Evolutionary conservation across 1,140 invertebrate species (phyloP).

Genomic region (Euura saliciscinereae): DNA sequence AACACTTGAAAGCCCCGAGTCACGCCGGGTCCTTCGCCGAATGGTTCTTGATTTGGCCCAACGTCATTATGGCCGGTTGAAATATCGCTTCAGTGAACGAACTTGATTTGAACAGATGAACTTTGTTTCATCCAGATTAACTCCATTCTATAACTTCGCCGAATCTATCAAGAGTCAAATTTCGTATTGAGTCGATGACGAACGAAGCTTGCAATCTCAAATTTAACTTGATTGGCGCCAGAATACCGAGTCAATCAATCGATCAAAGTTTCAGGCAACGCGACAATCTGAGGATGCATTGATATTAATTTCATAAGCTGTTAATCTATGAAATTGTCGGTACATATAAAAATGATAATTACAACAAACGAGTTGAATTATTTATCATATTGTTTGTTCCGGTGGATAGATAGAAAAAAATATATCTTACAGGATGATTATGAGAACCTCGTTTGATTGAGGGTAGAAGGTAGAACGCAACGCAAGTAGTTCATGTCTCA

Average conservation of each 20-base stretch:
- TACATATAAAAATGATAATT: background rate
- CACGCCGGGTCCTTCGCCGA: slow-evolving; percentile 20
- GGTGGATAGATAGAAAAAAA: background rate
- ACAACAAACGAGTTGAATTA: slow-evolving; percentile 7
- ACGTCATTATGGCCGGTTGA: slow-evolving; percentile 33
- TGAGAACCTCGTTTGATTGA: background rate
- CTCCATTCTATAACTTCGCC: no score
- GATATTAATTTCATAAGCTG: background rate
- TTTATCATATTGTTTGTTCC: slow-evolving; percentile 1
- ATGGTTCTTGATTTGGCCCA: slow-evolving; percentile 7
- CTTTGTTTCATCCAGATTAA: slow-evolving; percentile 12
- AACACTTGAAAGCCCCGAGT: slow-evolving; percentile 24
- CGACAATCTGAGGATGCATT: background rate
- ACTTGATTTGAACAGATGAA: slow-evolving; percentile 34
- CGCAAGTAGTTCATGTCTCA: background rate
- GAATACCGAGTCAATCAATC: no score
- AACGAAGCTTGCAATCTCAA: no score
- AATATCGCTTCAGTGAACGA: slow-evolving; percentile 33
- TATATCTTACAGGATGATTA: background rate
- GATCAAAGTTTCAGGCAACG: background rate
- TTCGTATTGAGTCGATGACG: no score
- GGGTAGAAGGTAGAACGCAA: background rate
- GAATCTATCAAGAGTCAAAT: no score
- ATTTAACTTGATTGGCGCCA: no score
- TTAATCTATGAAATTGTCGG: background rate